Conservation (phyloP, 2,113 vertebrate genomes). For the Phrynocephalus versicolor region DNA sequence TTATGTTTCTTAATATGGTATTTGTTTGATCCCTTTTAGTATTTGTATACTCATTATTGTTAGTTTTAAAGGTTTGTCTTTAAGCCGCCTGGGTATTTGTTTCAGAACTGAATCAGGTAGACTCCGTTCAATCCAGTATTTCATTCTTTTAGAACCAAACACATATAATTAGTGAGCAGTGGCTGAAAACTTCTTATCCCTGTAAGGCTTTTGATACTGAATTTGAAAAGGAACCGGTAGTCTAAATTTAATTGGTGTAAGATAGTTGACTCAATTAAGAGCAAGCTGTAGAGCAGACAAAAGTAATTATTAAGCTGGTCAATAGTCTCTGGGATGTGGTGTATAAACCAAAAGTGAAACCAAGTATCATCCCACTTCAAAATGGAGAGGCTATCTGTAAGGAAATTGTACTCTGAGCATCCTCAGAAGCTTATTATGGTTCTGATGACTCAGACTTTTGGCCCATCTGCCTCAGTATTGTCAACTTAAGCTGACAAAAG, state of each 20-base stretch:
- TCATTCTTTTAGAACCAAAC: background rate
- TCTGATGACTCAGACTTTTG: too few relatives aligned
- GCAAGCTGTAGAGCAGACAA: background rate
- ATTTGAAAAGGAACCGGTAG: background rate
- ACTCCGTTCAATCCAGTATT: background rate
- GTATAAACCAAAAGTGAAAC: background rate
- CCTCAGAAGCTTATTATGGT: background rate
- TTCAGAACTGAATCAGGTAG: background rate
- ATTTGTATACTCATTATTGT: too few relatives aligned
- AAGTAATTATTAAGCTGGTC: constrained; percentile 20
- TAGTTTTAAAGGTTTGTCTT: too few relatives aligned
- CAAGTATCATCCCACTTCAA: background rate
- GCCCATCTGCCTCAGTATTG: too few relatives aligned
- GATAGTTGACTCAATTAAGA: background rate
- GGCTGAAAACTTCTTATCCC: background rate
- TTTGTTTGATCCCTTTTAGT: too few relatives aligned
- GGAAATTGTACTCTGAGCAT: background rate
- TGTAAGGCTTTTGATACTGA: background rate
- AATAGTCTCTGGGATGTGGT: background rate
- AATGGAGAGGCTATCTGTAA: background rate
- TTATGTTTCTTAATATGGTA: too few relatives aligned
- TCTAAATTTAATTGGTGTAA: constrained; percentile 14
- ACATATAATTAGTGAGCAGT: accelerated
- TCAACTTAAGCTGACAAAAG: too few relatives aligned
- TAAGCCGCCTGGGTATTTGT: background rate